phyloP scores from a whole-genome alignment of 2,888 invertebrate genomes.

The Oligia strigilis region DNA sequence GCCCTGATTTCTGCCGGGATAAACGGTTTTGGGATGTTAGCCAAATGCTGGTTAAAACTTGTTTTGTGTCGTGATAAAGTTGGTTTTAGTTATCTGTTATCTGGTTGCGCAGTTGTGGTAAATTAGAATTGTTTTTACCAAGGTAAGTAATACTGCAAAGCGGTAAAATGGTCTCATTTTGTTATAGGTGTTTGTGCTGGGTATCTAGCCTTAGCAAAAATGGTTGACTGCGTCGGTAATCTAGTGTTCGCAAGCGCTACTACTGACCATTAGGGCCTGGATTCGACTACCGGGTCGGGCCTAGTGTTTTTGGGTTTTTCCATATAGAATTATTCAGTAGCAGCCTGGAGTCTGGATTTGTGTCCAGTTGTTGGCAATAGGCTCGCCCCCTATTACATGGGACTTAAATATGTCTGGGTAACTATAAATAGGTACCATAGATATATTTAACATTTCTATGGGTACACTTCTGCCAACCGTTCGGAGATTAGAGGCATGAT shows the following conservation, averaged over 20 bases:
- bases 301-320: not conserved
- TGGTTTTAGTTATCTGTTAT: conserved; percentile 23
- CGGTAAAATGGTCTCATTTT: not conserved
- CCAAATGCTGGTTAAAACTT: conserved; percentile 43
- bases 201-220: not conserved
- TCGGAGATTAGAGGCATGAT: too few relatives aligned
- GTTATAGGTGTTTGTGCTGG: not conserved
- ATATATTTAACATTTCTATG: too few relatives aligned
- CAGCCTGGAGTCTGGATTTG: not conserved
- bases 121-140: conserved; percentile 18
- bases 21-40: conserved; percentile 51
- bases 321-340: not conserved
- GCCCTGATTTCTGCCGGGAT: conserved; percentile 38
- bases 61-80: conserved; percentile 44
- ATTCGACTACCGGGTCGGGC: not conserved
- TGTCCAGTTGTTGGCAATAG: not conserved
- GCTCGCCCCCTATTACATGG: not conserved
- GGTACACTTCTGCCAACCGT: too few relatives aligned
- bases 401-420: not conserved
- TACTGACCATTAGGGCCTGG: too few relatives aligned
- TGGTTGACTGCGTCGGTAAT: not conserved
- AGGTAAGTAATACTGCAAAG: conserved; percentile 13
- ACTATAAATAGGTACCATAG: too few relatives aligned
- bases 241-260: not conserved
- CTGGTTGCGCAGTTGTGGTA: not conserved